Base-by-base conservation (phyloP, 2,113 vertebrate genomes). In the Percopsis transmontana region DNA sequence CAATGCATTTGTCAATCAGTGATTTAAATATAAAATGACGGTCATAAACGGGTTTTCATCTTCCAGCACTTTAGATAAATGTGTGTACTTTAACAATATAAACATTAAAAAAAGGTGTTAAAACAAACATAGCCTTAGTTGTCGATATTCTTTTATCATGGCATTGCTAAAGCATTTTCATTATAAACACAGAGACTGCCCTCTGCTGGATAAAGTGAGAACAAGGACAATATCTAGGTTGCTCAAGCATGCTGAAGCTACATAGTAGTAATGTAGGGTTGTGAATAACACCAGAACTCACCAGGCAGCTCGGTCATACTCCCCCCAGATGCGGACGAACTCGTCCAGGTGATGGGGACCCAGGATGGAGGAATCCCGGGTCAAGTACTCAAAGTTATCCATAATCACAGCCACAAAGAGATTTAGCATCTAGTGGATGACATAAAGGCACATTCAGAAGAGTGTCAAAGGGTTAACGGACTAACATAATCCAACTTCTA, bases 361-460 rank as follows among this genome's bases (percentile, higher is more conserved):
- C 74, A 99, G 91, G 85, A 99, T 99, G 57, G 97, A 99, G 2
- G 97, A 99, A 80, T 99, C 97, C 52, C 97, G 91, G 16, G 97
- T 99, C 90, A 99, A 88, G 80, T 99, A 99, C 75, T 99, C 97
- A 79, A 99, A 99, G 89, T 99, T 99, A 88, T 99, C 97, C 97
- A 99, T 99, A 85, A 99, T 99, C 80, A 99, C 97, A 0, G 97
- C 97, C 83, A 99, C 97, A 0, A 99, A 99, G 44, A 99, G 91
- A 85, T 99, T 99, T 59, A 99, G 93, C 97, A 99, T 99, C 97
- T 99, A 54, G 47, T 67, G 42, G 66, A 10, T 13, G 50, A 57
- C 33, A 62, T 38, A 55, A 53, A 51, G 11, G 5, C 33, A 48
- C 6, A 20, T 5, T 20, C 16, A 56, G 7, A 42, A n/a, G 12